A percentile compares a stretch with the other conserved stretches of the same genome.
Evolutionary conservation across 2,797 vertebrate genomes (phyloP).

Genomic region (Micromesistius poutassou): DNA sequence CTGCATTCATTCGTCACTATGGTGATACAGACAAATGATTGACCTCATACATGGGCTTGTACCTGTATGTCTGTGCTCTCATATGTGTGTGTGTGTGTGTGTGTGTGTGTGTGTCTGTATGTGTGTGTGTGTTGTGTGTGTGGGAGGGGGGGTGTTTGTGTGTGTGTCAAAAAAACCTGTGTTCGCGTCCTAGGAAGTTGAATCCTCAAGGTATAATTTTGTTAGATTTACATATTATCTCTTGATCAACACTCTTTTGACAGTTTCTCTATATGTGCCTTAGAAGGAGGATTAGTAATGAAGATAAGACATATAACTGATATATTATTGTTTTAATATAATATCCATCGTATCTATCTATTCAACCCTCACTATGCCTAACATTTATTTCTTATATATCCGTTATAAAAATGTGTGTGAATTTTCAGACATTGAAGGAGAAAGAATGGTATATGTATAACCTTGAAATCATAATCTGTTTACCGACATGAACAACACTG

Average conservation of each 20-base stretch:
- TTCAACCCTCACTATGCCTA: background rate
- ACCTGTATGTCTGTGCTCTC: background rate
- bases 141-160: too few species aligned
- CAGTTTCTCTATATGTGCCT: background rate
- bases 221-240: background rate
- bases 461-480: background rate
- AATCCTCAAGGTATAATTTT: background rate
- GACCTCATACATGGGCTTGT: background rate
- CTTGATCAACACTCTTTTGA: background rate
- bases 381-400: background rate
- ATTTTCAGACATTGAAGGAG: background rate
- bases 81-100: background rate
- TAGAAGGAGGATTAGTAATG: background rate
- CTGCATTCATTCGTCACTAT: background rate
- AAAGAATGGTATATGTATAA: background rate
- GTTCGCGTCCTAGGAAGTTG: background rate
- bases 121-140: too few species aligned
- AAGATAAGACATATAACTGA: background rate
- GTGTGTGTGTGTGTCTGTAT: too few species aligned
- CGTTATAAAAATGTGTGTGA: background rate
- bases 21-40: background rate
- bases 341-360: background rate
- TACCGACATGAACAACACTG: background rate
- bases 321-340: background rate
- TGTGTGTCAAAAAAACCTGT: background rate